phyloP scores from a whole-genome alignment of 2,113 vertebrate genomes.

The Centropus unirufus region DNA sequence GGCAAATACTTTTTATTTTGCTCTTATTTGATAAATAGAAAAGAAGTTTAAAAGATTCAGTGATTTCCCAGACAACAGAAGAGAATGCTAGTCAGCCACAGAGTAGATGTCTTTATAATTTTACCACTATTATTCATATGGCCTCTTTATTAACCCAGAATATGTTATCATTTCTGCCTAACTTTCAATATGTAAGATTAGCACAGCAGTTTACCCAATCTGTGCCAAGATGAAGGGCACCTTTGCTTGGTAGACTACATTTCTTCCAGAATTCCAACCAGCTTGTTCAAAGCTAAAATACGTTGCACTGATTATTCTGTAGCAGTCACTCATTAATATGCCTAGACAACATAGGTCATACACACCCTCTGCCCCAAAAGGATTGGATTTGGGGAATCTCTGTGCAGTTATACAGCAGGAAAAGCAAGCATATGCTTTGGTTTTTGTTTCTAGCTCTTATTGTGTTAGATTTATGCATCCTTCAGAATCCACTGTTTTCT shows the following conservation, averaged over 20 bases:
- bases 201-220: background rate
- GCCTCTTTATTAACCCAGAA: background rate
- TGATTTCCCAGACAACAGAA: background rate
- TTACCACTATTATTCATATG: background rate
- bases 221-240: background rate
- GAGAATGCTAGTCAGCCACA: background rate
- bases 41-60: background rate
- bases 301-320: accelerated
- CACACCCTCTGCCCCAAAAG: background rate
- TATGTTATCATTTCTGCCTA: background rate
- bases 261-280: background rate
- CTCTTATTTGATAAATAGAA: background rate
- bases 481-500: background rate
- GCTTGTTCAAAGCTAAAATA: background rate
- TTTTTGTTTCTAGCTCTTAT: background rate
- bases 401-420: background rate
- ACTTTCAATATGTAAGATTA: background rate
- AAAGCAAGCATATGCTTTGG: background rate
- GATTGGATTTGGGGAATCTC: accelerated
- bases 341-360: background rate
- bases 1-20: background rate
- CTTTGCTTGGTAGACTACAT: background rate
- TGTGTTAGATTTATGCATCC: background rate
- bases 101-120: background rate
- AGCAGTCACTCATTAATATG: background rate